Evolutionary conservation across 2,113 vertebrate genomes (phyloP).

Genomic region (Trogon melanurus): DNA sequence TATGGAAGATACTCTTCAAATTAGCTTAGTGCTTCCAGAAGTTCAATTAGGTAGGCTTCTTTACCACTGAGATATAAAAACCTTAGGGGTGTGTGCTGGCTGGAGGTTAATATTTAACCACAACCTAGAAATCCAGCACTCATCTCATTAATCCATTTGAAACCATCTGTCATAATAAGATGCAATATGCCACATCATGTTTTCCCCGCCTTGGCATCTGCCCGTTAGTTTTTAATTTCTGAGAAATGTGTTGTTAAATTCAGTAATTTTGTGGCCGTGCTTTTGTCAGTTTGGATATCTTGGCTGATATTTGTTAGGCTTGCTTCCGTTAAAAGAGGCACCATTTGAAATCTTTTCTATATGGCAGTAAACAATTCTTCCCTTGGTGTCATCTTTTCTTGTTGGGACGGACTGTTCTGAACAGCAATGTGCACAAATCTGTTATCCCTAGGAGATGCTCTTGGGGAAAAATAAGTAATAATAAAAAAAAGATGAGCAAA

Average conservation of each 20-base stretch:
- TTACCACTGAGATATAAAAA: background rate
- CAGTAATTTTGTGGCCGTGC: background rate
- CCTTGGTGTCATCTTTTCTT: background rate
- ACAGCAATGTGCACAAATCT: background rate
- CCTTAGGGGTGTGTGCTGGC: background rate
- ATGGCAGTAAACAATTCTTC: background rate
- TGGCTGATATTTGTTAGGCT: background rate
- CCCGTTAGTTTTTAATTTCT: background rate
- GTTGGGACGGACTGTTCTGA: background rate
- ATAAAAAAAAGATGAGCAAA: background rate
- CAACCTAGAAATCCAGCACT: slow-evolving; percentile 46
- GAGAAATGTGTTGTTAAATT: slow-evolving; percentile 1
- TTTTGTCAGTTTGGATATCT: slow-evolving; percentile 4
- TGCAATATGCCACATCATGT: slow-evolving; percentile 2
- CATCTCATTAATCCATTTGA: slow-evolving; percentile 49
- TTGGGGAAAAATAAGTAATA: background rate
- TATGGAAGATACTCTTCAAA: background rate
- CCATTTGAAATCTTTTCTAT: background rate
- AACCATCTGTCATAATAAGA: slow-evolving; percentile 57
- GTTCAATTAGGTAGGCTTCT: background rate
- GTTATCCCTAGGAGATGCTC: background rate
- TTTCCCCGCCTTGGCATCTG: background rate
- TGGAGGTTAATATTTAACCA: slow-evolving; percentile 44
- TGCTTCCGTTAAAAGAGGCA: background rate
- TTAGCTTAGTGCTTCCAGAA: background rate